These are phyloP conservation scores for Poeciliopsis retropinna DNA, from an alignment of 2,113 vertebrate species.

Conservation along the genomic window DNA sequence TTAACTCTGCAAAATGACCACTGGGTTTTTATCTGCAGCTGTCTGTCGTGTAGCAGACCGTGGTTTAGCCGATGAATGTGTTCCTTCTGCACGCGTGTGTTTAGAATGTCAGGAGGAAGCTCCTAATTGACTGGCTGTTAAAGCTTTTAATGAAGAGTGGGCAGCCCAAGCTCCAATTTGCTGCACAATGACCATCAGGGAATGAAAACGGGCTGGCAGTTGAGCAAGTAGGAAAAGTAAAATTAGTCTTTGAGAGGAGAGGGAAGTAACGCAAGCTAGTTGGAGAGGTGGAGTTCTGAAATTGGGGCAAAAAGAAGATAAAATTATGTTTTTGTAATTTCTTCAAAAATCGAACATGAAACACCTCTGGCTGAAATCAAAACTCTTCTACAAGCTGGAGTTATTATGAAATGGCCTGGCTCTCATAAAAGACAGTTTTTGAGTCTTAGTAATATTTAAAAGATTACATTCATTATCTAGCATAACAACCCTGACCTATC, in stretches of 20 bases:
- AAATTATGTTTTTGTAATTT: not conserved
- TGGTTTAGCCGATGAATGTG: constrained; percentile 26
- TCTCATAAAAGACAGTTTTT: not conserved
- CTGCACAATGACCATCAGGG: constrained; percentile 50
- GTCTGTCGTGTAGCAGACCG: constrained; percentile 66
- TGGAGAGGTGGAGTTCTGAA: not conserved
- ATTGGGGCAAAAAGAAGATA: not conserved
- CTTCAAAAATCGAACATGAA: not conserved
- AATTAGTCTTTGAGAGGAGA: not conserved
- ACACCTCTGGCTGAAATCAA: too few species aligned
- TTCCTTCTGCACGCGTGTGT: constrained; percentile 13
- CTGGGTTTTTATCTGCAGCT: constrained; percentile 48
- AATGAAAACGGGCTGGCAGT: constrained; percentile 34
- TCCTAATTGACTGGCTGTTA: constrained; percentile 77
- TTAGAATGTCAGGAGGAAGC: constrained; percentile 44
- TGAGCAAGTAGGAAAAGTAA: not conserved
- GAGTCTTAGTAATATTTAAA: not conserved
- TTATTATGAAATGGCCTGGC: too few species aligned
- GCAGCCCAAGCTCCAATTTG: constrained; percentile 70
- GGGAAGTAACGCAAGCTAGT: not conserved
- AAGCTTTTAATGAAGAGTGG: constrained; percentile 76
- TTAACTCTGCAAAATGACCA: constrained; percentile 53
- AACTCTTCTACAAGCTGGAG: too few species aligned
- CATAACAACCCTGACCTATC: not conserved
- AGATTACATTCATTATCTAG: not conserved